Conservation (phyloP, 2,797 vertebrate genomes). For the Cynodonichthys magdalenae region DNA sequence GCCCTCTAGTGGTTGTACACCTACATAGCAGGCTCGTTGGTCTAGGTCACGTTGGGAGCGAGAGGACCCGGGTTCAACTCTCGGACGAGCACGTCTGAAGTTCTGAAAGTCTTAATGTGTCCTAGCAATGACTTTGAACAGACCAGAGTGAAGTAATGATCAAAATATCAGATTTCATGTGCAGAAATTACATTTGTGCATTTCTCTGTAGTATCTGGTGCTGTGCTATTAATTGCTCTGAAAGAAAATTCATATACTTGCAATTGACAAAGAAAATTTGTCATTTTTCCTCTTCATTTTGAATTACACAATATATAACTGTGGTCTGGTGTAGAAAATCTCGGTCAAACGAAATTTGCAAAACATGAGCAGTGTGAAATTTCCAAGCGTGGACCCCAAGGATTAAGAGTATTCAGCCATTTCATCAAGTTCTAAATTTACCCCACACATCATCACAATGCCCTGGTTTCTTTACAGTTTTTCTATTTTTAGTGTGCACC, state of each 20-base stretch:
- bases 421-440: slow-evolving; percentile 75
- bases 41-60: slow-evolving; percentile 77
- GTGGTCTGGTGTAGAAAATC: slow-evolving; percentile 42
- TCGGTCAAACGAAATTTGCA: slow-evolving; percentile 59
- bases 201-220: no score
- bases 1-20: neutral
- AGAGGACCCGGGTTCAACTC: slow-evolving; percentile 76
- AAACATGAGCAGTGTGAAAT: slow-evolving; percentile 10
- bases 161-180: no score
- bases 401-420: slow-evolving; percentile 79
- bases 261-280: no score
- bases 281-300: no score
- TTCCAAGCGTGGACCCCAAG: slow-evolving; percentile 63
- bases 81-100: slow-evolving; percentile 64
- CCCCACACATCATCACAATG: slow-evolving; percentile 74
- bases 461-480: slow-evolving; percentile 52
- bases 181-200: no score
- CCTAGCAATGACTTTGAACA: no score
- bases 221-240: no score
- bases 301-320: neutral
- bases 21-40: slow-evolving; percentile 57
- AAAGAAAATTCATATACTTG: no score
- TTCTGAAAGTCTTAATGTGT: no score
- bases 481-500: slow-evolving; percentile 66
- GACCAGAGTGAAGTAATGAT: no score